Conservation (phyloP, 2,113 vertebrate species). For the Anoura caudifer region DNA sequence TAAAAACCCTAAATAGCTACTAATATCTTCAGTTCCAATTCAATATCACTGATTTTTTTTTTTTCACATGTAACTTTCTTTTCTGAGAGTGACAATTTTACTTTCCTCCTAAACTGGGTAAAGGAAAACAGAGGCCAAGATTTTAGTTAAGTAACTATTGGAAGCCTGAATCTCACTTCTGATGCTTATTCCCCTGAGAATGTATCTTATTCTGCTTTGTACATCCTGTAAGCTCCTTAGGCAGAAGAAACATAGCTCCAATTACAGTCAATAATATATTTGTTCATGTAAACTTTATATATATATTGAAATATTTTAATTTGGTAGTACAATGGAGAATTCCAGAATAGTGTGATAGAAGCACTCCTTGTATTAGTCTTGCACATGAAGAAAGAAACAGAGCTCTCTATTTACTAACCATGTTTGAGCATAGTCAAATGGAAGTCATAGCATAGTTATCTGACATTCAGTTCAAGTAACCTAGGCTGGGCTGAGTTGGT, state of each 20-base stretch:
- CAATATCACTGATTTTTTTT: neutral
- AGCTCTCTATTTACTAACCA: neutral
- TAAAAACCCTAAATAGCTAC: neutral
- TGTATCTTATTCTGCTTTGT: neutral
- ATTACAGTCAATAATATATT: neutral
- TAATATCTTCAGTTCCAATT: neutral
- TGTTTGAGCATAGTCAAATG: neutral
- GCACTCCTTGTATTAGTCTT: neutral
- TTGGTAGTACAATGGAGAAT: neutral
- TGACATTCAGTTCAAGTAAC: neutral
- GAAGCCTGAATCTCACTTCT: fast-evolving
- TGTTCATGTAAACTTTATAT: neutral
- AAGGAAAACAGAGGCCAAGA: neutral
- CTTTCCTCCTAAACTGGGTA: neutral
- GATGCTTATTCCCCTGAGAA: neutral
- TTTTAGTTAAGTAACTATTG: neutral
- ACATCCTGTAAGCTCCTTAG: neutral
- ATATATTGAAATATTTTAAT: neutral
- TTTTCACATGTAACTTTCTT: neutral
- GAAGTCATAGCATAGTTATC: neutral
- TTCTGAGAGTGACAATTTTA: neutral
- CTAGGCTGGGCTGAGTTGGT: neutral
- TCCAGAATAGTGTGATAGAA: neutral
- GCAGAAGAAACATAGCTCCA: neutral
- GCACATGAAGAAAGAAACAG: neutral